A percentile compares a stretch with the other conserved stretches of the same genome.
These are phyloP conservation scores for Drosophila kurseongensis DNA, from an alignment of 1,140 invertebrate genomes.

Conservation along the genomic window DNA sequence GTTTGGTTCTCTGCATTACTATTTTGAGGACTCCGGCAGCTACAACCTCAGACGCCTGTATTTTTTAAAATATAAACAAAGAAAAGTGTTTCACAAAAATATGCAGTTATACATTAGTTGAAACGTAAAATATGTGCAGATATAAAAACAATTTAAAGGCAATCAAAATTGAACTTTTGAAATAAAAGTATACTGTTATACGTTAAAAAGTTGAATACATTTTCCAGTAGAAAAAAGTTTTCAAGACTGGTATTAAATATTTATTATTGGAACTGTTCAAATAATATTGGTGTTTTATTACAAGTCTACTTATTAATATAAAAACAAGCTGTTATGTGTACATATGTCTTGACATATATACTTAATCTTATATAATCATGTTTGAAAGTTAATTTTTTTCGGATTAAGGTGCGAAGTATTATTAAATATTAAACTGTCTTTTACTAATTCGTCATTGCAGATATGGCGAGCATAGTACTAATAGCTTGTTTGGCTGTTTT, in stretches of 20 bases:
- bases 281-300: background rate
- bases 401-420: background rate
- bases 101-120: background rate
- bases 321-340: conserved; percentile 12
- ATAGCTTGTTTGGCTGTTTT: conserved; percentile 78
- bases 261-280: background rate
- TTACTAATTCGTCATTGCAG: conserved; percentile 31
- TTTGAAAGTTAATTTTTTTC: background rate
- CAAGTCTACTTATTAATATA: conserved; percentile 18
- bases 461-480: conserved; percentile 79
- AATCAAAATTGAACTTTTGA: background rate
- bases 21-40: background rate
- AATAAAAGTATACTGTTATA: background rate
- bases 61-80: background rate
- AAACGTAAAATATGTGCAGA: background rate
- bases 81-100: background rate
- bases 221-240: background rate
- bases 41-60: background rate
- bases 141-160: background rate
- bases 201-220: background rate
- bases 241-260: background rate
- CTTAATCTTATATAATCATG: conserved; percentile 6
- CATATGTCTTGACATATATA: conserved; percentile 9
- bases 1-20: background rate
- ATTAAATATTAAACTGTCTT: background rate